These are phyloP conservation scores for Micronycteris hirsuta DNA, from an alignment of 2,113 vertebrate species.

Conservation along the genomic window DNA sequence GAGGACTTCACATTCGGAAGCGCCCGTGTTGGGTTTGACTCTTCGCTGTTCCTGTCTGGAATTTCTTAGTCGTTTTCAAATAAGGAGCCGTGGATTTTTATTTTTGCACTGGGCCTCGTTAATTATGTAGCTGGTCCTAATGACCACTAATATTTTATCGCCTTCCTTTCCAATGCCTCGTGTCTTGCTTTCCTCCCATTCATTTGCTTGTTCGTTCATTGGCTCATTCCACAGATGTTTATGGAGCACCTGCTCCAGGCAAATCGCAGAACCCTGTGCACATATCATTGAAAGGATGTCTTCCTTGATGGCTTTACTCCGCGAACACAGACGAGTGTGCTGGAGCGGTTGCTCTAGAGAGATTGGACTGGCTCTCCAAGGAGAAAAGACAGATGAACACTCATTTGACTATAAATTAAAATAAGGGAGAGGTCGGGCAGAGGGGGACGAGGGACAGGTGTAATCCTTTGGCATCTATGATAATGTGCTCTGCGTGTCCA, in stretches of 20 bases:
- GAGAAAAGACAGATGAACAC: not conserved
- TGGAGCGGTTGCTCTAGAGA: not conserved
- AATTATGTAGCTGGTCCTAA: not conserved
- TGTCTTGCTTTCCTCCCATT: not conserved
- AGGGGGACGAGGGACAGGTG: not conserved
- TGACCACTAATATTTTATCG: not conserved
- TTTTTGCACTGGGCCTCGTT: not conserved
- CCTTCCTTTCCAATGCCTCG: not conserved
- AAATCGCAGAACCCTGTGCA: not conserved
- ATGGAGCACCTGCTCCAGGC: not conserved
- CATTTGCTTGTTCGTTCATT: not conserved
- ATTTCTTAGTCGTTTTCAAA: not conserved
- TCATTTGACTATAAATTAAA: not conserved
- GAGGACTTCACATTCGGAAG: not conserved
- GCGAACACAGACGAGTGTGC: not conserved
- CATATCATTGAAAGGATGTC: not conserved
- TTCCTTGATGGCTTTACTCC: not conserved
- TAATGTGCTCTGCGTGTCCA: not conserved
- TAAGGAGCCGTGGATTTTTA: not conserved
- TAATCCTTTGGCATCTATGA: accelerated
- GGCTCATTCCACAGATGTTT: not conserved
- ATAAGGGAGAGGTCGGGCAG: not conserved
- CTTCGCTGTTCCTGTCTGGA: not conserved
- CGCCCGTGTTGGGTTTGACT: not conserved
- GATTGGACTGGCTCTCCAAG: not conserved